phyloP scores from a whole-genome alignment of 2,113 vertebrate genomes.

The Vulpes vulpes region DNA sequence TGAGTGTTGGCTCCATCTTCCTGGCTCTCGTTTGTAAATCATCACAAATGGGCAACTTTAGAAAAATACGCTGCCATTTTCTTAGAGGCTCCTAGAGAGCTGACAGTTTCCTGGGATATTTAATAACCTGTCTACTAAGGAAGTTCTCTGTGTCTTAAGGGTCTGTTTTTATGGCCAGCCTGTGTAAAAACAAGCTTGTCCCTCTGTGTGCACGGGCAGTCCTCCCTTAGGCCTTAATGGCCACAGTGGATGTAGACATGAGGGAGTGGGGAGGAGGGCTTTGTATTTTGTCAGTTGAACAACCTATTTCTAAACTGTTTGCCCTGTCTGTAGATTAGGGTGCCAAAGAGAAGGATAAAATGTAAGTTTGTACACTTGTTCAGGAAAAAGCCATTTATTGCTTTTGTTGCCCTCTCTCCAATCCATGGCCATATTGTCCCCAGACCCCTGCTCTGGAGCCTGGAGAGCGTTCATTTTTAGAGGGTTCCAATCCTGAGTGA shows the following conservation, averaged over 20 bases:
- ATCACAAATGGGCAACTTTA: background rate
- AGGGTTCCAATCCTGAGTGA: background rate
- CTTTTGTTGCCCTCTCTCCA: background rate
- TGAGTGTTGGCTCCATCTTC: background rate
- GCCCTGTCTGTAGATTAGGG: background rate
- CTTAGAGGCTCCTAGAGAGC: background rate
- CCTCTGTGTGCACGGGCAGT: background rate
- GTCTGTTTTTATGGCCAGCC: background rate
- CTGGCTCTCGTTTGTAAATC: background rate
- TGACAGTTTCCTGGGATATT: background rate
- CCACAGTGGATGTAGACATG: too few relatives aligned
- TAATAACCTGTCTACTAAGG: background rate
- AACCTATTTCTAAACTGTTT: background rate
- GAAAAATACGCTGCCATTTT: background rate
- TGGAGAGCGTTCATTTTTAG: conserved; percentile 41
- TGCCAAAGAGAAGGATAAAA: background rate
- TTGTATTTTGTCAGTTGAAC: background rate
- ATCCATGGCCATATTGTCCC: background rate
- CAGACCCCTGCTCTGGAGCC: conserved; percentile 17
- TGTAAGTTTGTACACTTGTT: background rate
- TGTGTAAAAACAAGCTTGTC: background rate
- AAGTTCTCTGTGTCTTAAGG: background rate
- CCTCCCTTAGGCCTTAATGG: fast-evolving
- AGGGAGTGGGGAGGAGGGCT: background rate
- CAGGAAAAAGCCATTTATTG: background rate